Base-by-base conservation (phyloP, 2,888 invertebrate species). In the Panopea generosa region DNA sequence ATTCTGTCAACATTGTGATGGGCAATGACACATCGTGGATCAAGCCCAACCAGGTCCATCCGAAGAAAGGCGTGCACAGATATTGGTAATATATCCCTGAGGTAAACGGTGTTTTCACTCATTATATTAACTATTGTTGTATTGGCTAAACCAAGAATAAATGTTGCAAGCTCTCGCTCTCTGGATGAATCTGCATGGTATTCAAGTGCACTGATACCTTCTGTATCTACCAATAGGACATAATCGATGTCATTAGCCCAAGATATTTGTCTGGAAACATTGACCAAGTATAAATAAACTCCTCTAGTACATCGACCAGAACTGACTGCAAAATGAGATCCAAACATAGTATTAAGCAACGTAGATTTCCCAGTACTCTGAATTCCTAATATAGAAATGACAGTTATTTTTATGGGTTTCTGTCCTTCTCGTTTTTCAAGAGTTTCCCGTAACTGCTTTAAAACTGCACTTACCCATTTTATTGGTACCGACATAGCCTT, bases 341-440 rank as follows among this genome's bases (percentile, higher is more conserved):
- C 80, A 57, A 80, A 80, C 70, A 77, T 66, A n/a, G 76, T 40
- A 27, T 81, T 81, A 2, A 81, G 43, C 11, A 81, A 40, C 7
- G 77, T 81, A 1, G 77, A 81, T 50, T 81, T 81, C 43, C 81
- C 81, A 26, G 76, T 77, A 29, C 80, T 80, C 40, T 80, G 80
- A n/a, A 80, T 43, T 2, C 80, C 80, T 16, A 57, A 40, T 6
- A 57, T 40, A 18, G 57, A 57, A 38, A 57, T 33, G 2, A 57
- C 57, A 18, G 11, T 33, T 20, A 57, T 40, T 22, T 38, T 33
- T 1, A 57, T 33, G 38, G 38, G 22, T 6, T n/a, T 45, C 6
- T 18, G 14, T 14, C 43, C 29, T 11, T 55, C 20, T 14, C 2
- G 7, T 20, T 22, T 24, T 9, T 33, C 16, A 18, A 57, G 45